Conservation (phyloP, 30 jellyfish, hydroid and myxozoan genomes). For the Hydractinia echinata region DNA sequence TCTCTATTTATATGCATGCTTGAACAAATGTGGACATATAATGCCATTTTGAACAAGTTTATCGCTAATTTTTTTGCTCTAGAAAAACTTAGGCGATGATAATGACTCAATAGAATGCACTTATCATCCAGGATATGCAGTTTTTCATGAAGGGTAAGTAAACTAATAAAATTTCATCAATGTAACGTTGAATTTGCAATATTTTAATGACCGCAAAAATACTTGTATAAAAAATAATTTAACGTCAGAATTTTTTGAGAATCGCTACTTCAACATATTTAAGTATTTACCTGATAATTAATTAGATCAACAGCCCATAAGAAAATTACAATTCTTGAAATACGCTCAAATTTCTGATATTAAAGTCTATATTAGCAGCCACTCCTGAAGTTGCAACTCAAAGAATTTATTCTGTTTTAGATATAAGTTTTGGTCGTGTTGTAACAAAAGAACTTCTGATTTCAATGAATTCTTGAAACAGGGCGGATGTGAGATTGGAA, state of each 20-base stretch:
- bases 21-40: neutral
- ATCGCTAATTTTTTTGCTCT: neutral
- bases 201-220: too few species aligned
- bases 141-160: slow-evolving; percentile 92
- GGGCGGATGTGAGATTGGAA: slow-evolving; percentile 78
- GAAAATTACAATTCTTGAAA: too few species aligned
- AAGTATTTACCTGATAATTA: too few species aligned
- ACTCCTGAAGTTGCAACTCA: neutral
- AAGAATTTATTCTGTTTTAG: slow-evolving; percentile 20
- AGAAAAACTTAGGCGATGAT: slow-evolving; percentile 51
- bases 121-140: slow-evolving; percentile 82
- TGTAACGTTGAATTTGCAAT: too few species aligned
- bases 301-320: too few species aligned
- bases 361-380: neutral
- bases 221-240: too few species aligned
- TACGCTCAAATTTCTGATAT: too few species aligned
- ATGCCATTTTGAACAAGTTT: neutral
- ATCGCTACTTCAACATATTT: too few species aligned
- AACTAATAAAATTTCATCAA: too few species aligned
- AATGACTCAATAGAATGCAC: slow-evolving; percentile 50
- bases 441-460: slow-evolving; percentile 84
- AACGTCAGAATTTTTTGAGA: too few species aligned
- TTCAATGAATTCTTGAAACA: slow-evolving; percentile 82
- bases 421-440: slow-evolving; percentile 92
- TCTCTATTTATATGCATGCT: too few species aligned